A percentile compares a stretch with the other conserved stretches of the same genome.
phyloP scores from a whole-genome alignment of 2,113 vertebrate genomes.

The Chitala chitala region DNA sequence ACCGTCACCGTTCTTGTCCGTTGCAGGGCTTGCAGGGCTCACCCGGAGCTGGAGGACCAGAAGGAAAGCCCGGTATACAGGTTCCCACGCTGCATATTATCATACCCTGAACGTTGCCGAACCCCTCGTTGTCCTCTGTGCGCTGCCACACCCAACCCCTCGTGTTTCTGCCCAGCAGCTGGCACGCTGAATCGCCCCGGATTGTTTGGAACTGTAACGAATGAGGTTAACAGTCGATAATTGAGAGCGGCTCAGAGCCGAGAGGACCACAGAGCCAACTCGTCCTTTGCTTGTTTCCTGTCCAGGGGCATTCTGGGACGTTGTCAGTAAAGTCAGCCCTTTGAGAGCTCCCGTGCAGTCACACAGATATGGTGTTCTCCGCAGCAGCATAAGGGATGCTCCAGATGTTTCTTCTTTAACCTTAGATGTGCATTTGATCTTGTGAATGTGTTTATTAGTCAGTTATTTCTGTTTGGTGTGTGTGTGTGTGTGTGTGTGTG shows the following conservation, averaged over 20 bases:
- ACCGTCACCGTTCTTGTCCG: slow-evolving; percentile 17
- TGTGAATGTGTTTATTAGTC: background rate
- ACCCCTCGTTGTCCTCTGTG: background rate
- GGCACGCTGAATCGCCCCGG: too few species aligned
- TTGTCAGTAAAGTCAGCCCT: background rate
- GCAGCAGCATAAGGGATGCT: too few species aligned
- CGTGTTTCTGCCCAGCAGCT: background rate
- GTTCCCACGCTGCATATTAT: slow-evolving; percentile 74
- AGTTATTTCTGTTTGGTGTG: background rate
- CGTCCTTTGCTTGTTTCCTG: background rate
- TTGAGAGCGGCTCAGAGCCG: background rate
- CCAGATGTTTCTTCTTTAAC: too few species aligned
- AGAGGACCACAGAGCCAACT: background rate
- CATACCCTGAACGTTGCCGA: slow-evolving; percentile 46
- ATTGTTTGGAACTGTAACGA: too few species aligned
- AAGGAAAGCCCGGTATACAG: slow-evolving; percentile 80
- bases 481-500: background rate
- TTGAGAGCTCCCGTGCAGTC: too few species aligned
- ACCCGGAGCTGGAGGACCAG: slow-evolving; percentile 64
- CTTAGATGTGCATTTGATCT: background rate
- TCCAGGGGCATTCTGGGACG: background rate
- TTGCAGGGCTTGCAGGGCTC: slow-evolving; percentile 68
- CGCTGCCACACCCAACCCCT: background rate
- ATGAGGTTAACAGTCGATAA: background rate
- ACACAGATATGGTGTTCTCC: too few species aligned